Percentiles rank a stretch among this genome's conserved stretches.
Conservation (phyloP, 2,113 vertebrate species). For the Pelecanoides urinatrix region DNA sequence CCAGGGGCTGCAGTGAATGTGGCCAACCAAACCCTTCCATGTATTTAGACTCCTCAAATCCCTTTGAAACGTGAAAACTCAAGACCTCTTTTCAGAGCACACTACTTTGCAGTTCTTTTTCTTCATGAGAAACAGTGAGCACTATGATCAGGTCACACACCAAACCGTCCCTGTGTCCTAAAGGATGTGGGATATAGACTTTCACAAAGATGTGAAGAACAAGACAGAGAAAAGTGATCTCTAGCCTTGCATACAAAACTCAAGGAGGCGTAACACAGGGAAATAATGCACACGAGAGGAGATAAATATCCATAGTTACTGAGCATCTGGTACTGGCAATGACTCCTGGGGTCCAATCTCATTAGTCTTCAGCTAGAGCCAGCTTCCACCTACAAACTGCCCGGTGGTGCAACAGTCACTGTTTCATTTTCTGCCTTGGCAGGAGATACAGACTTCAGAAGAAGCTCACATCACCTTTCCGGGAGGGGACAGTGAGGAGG, state of each 20-base stretch:
- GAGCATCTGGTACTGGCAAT: not conserved
- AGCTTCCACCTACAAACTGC: not conserved
- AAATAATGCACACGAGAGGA: not conserved
- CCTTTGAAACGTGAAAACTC: not conserved
- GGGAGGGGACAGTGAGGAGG: not conserved
- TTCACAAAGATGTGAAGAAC: not conserved
- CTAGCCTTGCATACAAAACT: not conserved
- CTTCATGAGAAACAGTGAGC: not conserved
- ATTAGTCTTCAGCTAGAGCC: not conserved
- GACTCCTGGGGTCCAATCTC: not conserved
- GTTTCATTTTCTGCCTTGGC: not conserved
- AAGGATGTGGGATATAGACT: not conserved
- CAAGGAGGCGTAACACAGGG: not conserved
- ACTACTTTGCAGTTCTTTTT: not conserved
- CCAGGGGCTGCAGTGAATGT: fast-evolving
- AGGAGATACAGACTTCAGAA: not conserved
- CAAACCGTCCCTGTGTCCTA: not conserved
- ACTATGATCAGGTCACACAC: not conserved
- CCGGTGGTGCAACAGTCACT: not conserved
- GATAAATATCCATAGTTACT: not conserved
- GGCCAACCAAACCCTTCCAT: not conserved
- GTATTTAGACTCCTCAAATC: not conserved
- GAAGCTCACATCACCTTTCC: not conserved
- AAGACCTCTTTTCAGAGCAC: not conserved
- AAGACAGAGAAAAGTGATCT: not conserved